These are phyloP conservation scores for Brachionus koreanus DNA, from an alignment of 1,140 invertebrate species.

Conservation along the genomic window DNA sequence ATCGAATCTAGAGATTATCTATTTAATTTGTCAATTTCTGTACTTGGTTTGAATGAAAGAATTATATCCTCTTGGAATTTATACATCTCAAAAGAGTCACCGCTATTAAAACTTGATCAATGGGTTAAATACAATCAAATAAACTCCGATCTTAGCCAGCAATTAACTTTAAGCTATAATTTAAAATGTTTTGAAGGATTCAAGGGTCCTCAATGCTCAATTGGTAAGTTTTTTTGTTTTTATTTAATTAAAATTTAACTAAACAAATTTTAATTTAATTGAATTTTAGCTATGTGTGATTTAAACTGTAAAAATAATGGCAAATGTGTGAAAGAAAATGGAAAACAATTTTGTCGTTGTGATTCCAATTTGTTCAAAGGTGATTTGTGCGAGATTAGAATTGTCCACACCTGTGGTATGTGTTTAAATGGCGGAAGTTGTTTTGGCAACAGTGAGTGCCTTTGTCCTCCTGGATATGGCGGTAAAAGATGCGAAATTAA, in stretches of 20 bases:
- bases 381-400: slow-evolving; percentile 37
- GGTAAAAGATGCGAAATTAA: slow-evolving; percentile 30
- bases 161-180: slow-evolving; percentile 25
- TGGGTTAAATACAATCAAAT: slow-evolving; percentile 40
- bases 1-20: not conserved
- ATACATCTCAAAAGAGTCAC: not conserved
- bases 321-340: slow-evolving; percentile 28
- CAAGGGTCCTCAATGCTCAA: not conserved
- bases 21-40: slow-evolving; percentile 19
- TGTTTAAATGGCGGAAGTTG: slow-evolving; percentile 41
- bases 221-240: not conserved
- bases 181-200: slow-evolving; percentile 16
- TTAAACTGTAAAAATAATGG: slow-evolving; percentile 37
- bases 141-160: not conserved
- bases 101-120: not conserved
- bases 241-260: not conserved
- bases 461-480: slow-evolving; percentile 36
- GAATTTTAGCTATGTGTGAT: not conserved
- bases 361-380: slow-evolving; percentile 19
- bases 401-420: not conserved
- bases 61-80: slow-evolving; percentile 1
- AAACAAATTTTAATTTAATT: not conserved
- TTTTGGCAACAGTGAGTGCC: slow-evolving; percentile 24
- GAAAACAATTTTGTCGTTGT: slow-evolving; percentile 10
- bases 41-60: not conserved